Base-by-base conservation (phyloP, 2,888 invertebrate species). In the Aelia acuminata region DNA sequence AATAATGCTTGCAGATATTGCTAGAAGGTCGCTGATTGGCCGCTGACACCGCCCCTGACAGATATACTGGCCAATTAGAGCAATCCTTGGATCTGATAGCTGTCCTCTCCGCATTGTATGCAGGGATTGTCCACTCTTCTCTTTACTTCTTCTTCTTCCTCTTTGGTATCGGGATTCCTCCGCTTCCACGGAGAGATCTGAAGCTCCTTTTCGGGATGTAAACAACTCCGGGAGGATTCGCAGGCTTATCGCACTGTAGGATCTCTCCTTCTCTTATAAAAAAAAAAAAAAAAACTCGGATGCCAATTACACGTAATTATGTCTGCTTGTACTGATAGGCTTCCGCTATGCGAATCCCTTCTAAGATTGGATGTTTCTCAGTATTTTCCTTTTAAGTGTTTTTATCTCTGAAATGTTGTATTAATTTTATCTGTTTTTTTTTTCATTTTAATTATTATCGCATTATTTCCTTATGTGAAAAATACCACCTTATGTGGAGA, bases 31-130 rank as follows among this genome's bases (percentile, higher is more conserved):
- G 10, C 43, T 80, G 80, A 80, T 80, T 80, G 39, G 80, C 13
- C 43, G 4, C 20, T 43, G 80, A 43, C 80, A 75, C 75, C 43
- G 75, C 43, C 43, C 18, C 80, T 80, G 80, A 80, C 80, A 80
- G 80, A 80, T 47, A 80, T 80, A 80, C 80, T 43, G 80, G 43
- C 80, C 80, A 84, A 84, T 57, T 48, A 53, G 87, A 57, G 35
- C 31, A 57, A 57, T 43, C n/a, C 22, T 20, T 5, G 26, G n/a
- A 87, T 47, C 63, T 31, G 57, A 87, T 57, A 57, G 43, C 26
- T 4, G 22, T 5, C 43, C 15, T 4, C 43, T 5, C 43, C 15
- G 80, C 63, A 70, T 70, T 70, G 63, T 70, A 70, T 70, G 63
- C 63, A 70, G 63, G 35, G 31, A 70, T 70, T 70, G 63, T 35